A percentile compares a stretch with the other conserved stretches of the same genome.
phyloP scores from a whole-genome alignment of 2,888 invertebrate species.

The Morpho deidamia region DNA sequence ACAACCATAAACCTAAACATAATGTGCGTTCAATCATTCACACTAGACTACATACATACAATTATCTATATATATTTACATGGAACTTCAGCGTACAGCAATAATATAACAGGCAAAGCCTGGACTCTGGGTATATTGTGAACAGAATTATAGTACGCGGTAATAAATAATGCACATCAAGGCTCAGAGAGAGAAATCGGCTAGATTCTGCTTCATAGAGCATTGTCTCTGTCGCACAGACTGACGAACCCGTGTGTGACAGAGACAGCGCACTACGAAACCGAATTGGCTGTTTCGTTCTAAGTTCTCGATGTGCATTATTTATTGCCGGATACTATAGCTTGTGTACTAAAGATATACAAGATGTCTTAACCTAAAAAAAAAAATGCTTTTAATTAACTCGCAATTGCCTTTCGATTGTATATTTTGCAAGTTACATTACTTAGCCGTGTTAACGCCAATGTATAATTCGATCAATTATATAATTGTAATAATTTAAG shows the following conservation, averaged over 20 bases:
- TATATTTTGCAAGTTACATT: conserved; percentile 2
- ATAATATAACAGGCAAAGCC: conserved; percentile 15
- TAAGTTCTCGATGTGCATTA: no score
- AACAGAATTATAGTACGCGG: no score
- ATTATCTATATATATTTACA: conserved; percentile 27
- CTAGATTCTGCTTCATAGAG: no score
- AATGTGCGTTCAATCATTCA: conserved; percentile 27
- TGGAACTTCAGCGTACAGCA: conserved; percentile 13
- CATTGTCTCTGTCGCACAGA: no score
- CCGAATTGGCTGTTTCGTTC: no score
- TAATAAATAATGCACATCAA: no score
- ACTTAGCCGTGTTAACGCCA: neutral
- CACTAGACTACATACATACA: conserved; percentile 22
- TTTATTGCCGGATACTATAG: no score
- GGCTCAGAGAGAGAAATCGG: no score
- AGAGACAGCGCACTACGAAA: no score
- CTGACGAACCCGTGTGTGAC: no score
- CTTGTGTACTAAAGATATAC: neutral
- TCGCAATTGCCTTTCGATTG: neutral
- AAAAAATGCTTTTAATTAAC: neutral
- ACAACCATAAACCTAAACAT: conserved; percentile 19
- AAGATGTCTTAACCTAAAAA: neutral
- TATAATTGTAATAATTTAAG: neutral
- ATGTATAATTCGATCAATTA: neutral
- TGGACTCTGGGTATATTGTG: conserved; percentile 2